phyloP scores from a whole-genome alignment of 2,113 vertebrate genomes.

The Pollachius pollachius region DNA sequence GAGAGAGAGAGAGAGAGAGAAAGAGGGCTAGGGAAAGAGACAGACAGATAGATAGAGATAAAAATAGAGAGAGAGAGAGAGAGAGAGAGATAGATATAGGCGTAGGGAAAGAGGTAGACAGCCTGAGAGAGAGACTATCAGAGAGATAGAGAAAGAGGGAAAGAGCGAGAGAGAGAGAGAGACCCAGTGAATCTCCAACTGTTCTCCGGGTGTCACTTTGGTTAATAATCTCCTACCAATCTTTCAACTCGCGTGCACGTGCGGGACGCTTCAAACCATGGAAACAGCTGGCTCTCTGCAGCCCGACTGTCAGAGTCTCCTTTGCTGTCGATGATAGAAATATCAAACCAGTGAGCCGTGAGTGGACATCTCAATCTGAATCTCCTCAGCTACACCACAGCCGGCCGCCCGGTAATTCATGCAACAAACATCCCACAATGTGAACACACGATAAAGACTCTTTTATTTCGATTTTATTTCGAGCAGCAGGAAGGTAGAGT shows the following conservation, averaged over 20 bases:
- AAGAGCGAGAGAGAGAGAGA: slow-evolving; percentile 21
- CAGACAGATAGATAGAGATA: slow-evolving; percentile 23
- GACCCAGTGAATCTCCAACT: slow-evolving; percentile 55
- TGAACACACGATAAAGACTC: slow-evolving; percentile 19
- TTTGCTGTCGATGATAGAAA: slow-evolving; percentile 79
- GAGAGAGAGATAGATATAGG: neutral
- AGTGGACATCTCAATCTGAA: slow-evolving; percentile 77
- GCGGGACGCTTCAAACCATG: slow-evolving; percentile 71
- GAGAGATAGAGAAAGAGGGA: neutral
- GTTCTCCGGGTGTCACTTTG: slow-evolving; percentile 75
- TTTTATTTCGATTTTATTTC: neutral
- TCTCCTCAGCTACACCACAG: slow-evolving; percentile 53
- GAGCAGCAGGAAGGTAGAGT: too few relatives aligned
- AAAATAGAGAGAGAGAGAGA: slow-evolving; percentile 34
- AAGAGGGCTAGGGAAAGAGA: too few relatives aligned
- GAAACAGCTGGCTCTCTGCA: slow-evolving; percentile 79
- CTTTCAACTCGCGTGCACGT: slow-evolving; percentile 71
- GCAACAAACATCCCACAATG: slow-evolving; percentile 56
- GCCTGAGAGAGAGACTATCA: slow-evolving; percentile 5
- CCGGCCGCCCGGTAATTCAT: slow-evolving; percentile 69
- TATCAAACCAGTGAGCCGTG: slow-evolving; percentile 77
- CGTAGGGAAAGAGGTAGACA: neutral
- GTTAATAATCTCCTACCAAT: slow-evolving; percentile 77
- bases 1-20: too few relatives aligned
- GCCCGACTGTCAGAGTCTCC: slow-evolving; percentile 78